Base-by-base conservation (phyloP, 2,888 invertebrate genomes). In the Caenorhabditis sulstoni region DNA sequence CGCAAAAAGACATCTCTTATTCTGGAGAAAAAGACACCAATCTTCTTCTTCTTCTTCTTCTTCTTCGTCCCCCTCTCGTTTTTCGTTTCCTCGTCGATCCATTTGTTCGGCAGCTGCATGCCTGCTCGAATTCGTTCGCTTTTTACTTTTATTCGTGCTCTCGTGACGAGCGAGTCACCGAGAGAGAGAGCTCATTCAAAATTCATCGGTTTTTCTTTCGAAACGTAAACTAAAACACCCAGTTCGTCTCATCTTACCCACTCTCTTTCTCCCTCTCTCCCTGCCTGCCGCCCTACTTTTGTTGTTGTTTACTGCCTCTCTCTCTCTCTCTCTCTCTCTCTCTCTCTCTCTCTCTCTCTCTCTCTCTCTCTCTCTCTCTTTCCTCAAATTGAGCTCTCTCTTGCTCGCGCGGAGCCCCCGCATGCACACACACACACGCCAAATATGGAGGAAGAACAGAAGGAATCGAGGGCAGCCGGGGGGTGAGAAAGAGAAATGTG, bases 231-330 rank as follows among this genome's bases (percentile, higher is more conserved):
- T 41, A 41, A 67, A 50, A 39, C 50, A 44, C 29, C 50, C 29
- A 55, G 59, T 61, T 58, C 66, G 47, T 53, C 64, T 65, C 64
- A 57, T 75, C 61, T 67, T 59, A 59, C 75, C 44, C 45, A 1
- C 45, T 8, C 50, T 53, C 59, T 14, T n/a, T 45, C 37, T 29
- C 41, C 44, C 44, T 29, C 53, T 66, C 45, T 22, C 35, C 50
- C 49, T 67, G 22, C 41, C n/a, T n/a, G n/a, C n/a, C n/a, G 7
- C 29, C 3, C 14, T 41, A 11, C 11, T 41, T 58, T 66, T 62
- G 71, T 67, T 75, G 55, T 67, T 67, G 61, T 67, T 75, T 67
- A 66, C 75, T 68, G 50, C 62, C 41, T 55, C 67, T 68, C 62
- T 53, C 23, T 47, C 37, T 50, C 44, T 66, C 23, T 61, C 37